Evolutionary conservation across 2,797 vertebrate species (phyloP).

Genomic region (Schizothorax lantsangensis): DNA sequence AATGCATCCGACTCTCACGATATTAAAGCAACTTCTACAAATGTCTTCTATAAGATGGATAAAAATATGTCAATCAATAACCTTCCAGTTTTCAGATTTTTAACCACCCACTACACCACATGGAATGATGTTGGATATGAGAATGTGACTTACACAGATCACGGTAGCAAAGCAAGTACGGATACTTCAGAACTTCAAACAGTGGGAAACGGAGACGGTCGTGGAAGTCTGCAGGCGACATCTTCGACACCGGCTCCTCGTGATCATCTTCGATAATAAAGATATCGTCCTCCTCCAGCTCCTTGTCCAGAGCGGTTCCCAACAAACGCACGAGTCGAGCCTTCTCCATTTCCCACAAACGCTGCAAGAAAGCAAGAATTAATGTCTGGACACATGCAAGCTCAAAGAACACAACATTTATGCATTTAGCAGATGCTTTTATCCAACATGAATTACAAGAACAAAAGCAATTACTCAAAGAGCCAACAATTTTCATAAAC

Average conservation of each 20-base stretch:
- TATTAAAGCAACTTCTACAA: no score
- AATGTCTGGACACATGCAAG: not conserved
- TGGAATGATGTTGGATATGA: not conserved
- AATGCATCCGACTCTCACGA: not conserved
- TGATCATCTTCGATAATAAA: slow-evolving; percentile 78
- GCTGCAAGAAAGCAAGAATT: slow-evolving; percentile 63
- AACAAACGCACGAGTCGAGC: slow-evolving; percentile 72
- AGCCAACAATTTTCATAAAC: not conserved
- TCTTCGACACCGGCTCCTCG: slow-evolving; percentile 70
- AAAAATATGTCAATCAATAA: not conserved
- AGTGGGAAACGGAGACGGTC: slow-evolving; percentile 79
- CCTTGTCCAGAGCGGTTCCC: slow-evolving; percentile 66
- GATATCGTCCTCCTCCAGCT: slow-evolving; percentile 78
- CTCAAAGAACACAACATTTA: not conserved
- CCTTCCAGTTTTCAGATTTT: not conserved
- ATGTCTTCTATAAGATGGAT: not conserved
- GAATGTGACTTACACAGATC: slow-evolving; percentile 78
- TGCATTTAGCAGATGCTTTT: not conserved
- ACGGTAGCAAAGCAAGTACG: slow-evolving; percentile 79
- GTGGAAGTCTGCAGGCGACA: slow-evolving; percentile 77
- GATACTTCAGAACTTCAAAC: slow-evolving; percentile 84
- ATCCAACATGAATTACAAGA: not conserved
- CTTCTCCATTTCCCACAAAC: slow-evolving; percentile 81
- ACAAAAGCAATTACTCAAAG: not conserved
- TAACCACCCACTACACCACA: not conserved